Percentiles rank a stretch among this genome's conserved stretches.
Evolutionary conservation across 2,888 invertebrate genomes (phyloP).

Genomic region (Dryadula phaetusa): DNA sequence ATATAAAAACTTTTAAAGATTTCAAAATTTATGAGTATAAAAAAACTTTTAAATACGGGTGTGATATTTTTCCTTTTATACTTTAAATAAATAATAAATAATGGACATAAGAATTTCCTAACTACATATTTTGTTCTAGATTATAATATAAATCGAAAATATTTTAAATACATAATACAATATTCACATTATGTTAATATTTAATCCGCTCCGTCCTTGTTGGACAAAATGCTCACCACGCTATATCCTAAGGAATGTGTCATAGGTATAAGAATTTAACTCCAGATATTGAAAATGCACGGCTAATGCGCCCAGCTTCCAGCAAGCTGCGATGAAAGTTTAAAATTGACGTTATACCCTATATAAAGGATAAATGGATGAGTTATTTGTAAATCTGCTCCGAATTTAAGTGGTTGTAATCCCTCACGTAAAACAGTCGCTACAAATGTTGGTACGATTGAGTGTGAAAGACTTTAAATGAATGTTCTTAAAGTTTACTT

Average conservation of each 20-base stretch:
- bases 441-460: not conserved
- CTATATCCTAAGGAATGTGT: not conserved
- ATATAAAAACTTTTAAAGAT: no score
- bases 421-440: not conserved
- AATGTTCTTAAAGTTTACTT: no score
- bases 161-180: no score
- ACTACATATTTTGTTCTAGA: no score
- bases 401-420: slow-evolving; percentile 27
- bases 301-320: slow-evolving; percentile 36
- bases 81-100: no score
- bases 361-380: slow-evolving; percentile 39
- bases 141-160: no score
- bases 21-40: no score
- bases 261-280: slow-evolving; percentile 27
- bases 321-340: slow-evolving; percentile 38
- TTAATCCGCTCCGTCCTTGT: no score
- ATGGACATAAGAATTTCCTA: no score
- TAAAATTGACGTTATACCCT: slow-evolving; percentile 40
- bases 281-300: slow-evolving; percentile 41
- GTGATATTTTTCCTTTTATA: no score
- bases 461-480: not conserved
- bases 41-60: no score
- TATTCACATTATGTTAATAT: no score
- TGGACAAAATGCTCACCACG: not conserved
- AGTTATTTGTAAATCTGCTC: slow-evolving; percentile 37